Evolutionary conservation across 2,888 invertebrate genomes (phyloP).

Genomic region (Yponomeuta evonymella): DNA sequence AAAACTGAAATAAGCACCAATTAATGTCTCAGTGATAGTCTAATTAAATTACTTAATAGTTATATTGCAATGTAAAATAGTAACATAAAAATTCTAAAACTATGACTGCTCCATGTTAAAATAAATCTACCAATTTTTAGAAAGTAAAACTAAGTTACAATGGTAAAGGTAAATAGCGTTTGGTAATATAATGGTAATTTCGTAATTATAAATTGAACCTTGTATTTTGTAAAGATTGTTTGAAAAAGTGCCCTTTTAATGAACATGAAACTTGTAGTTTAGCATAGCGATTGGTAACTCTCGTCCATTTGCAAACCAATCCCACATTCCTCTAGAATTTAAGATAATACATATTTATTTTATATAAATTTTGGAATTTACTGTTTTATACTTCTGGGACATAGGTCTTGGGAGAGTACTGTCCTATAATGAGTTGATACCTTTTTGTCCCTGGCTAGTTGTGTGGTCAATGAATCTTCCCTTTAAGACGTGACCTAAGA

Average conservation of each 20-base stretch:
- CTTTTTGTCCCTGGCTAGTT: not conserved
- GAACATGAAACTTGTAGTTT: slow-evolving; percentile 2
- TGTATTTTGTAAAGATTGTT: slow-evolving; percentile 10
- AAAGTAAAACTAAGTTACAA: not conserved
- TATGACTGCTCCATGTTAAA: slow-evolving; percentile 13
- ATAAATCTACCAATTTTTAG: slow-evolving; percentile 11
- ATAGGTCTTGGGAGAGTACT: not conserved
- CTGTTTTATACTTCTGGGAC: slow-evolving; percentile 6
- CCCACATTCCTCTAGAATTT: slow-evolving; percentile 68
- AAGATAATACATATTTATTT: slow-evolving; percentile 32
- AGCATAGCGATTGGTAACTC: slow-evolving; percentile 6
- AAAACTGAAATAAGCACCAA: not conserved
- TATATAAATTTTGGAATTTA: slow-evolving; percentile 16
- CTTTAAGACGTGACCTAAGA: slow-evolving; percentile 22
- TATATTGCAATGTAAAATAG: not conserved
- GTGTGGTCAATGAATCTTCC: not conserved
- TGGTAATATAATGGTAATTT: not conserved
- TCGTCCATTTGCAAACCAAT: not conserved
- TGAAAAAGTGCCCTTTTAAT: slow-evolving; percentile 13
- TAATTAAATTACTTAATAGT: not conserved
- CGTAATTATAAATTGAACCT: not conserved
- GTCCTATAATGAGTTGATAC: not conserved
- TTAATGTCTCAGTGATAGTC: not conserved
- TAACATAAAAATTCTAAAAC: slow-evolving; percentile 15
- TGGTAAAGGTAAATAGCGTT: not conserved